phyloP scores from a whole-genome alignment of 2,888 invertebrate species.

The Aspidiotus destructor region DNA sequence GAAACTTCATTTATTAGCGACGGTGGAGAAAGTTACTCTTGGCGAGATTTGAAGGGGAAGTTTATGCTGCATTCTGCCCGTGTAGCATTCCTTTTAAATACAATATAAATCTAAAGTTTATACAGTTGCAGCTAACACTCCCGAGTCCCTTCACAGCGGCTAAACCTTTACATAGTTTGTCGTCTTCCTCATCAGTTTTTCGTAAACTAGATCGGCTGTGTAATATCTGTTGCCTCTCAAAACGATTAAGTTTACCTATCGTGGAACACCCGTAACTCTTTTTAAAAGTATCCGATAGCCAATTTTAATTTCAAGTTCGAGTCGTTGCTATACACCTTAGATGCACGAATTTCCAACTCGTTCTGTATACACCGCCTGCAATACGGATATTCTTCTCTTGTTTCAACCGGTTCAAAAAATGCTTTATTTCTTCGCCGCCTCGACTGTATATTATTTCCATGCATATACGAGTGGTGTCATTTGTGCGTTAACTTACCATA shows the following conservation, averaged over 20 bases:
- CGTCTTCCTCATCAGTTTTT: too few relatives aligned
- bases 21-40: too few relatives aligned
- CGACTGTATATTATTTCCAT: slow-evolving; percentile 11
- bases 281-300: slow-evolving; percentile 21
- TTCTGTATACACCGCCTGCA: slow-evolving; percentile 18
- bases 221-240: background rate
- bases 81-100: too few relatives aligned
- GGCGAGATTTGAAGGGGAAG: too few relatives aligned
- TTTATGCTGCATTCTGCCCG: too few relatives aligned
- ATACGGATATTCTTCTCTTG: slow-evolving; percentile 21
- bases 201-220: too few relatives aligned
- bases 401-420: slow-evolving; percentile 25
- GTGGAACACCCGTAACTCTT: slow-evolving; percentile 20
- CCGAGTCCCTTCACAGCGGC: too few relatives aligned
- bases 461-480: background rate
- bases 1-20: too few relatives aligned
- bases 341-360: slow-evolving; percentile 6
- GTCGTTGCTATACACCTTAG: background rate
- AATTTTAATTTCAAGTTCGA: slow-evolving; percentile 26
- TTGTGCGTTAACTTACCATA: too few relatives aligned
- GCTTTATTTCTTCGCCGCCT: slow-evolving; percentile 1
- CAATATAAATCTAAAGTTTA: too few relatives aligned
- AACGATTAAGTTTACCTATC: background rate
- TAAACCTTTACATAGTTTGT: too few relatives aligned
- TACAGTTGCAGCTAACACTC: too few relatives aligned